Evolutionary conservation across 2,888 invertebrate genomes (phyloP).

Genomic region (Apeira syringaria): DNA sequence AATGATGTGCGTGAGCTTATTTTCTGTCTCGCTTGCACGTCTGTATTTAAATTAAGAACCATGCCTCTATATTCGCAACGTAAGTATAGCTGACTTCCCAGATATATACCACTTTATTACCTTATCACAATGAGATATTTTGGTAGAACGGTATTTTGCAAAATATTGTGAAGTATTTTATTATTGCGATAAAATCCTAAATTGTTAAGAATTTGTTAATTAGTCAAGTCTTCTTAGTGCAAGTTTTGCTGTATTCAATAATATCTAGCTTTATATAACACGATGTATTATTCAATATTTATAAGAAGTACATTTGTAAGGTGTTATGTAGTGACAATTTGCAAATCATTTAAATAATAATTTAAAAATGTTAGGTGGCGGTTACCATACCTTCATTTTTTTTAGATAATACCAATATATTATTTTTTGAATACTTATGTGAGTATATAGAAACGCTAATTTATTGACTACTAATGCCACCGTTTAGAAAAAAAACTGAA

Average conservation of each 20-base stretch:
- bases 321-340: too few species aligned
- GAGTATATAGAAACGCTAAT: too few species aligned
- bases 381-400: too few species aligned
- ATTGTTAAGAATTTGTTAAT: neutral
- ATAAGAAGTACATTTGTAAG: too few species aligned
- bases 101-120: neutral
- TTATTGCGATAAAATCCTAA: neutral
- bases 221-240: constrained; percentile 26
- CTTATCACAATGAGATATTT: neutral
- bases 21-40: constrained; percentile 62
- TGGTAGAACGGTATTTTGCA: neutral
- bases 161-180: constrained; percentile 19
- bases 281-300: too few species aligned
- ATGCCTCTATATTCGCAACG: constrained; percentile 56
- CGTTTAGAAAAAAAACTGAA: too few species aligned
- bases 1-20: constrained; percentile 48
- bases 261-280: constrained; percentile 22
- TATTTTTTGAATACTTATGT: too few species aligned
- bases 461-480: too few species aligned
- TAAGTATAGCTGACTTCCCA: constrained; percentile 32
- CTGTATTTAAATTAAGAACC: constrained; percentile 77
- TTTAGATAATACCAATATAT: too few species aligned
- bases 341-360: too few species aligned
- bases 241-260: constrained; percentile 48
- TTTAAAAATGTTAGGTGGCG: too few species aligned